Conservation (phyloP, 2,113 vertebrate species). For the Oriolus oriolus region DNA sequence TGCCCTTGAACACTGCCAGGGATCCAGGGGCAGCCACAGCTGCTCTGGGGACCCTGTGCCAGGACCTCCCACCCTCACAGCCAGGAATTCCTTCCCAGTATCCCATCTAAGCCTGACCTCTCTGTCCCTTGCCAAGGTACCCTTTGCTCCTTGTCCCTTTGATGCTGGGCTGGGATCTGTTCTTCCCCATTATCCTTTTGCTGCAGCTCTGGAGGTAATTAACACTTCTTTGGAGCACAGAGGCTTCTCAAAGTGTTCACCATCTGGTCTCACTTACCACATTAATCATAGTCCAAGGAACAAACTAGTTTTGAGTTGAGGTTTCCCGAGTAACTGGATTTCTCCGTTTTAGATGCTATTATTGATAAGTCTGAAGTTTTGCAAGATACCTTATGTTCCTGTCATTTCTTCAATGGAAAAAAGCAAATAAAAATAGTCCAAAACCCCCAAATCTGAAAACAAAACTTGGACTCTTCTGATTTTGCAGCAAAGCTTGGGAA, state of each 20-base stretch:
- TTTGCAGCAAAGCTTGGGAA: neutral
- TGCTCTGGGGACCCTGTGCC: neutral
- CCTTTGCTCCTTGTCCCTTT: neutral
- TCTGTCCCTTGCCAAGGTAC: neutral
- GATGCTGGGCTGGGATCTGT: neutral
- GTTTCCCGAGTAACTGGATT: neutral
- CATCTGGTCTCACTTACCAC: slow-evolving; percentile 42
- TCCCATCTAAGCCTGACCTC: neutral
- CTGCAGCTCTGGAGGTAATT: neutral
- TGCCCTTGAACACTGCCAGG: neutral
- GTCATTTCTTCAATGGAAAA: neutral
- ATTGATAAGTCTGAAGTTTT: slow-evolving; percentile 35
- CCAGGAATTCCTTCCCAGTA: accelerated
- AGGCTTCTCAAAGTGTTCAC: slow-evolving; percentile 15
- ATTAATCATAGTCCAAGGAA: slow-evolving; percentile 44
- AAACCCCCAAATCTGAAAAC: neutral
- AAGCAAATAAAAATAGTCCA: neutral
- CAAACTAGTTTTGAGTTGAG: slow-evolving; percentile 18
- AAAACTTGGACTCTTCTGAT: neutral
- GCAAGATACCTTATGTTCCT: slow-evolving; percentile 1
- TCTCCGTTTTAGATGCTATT: slow-evolving; percentile 4
- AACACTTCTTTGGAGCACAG: neutral
- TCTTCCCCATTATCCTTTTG: neutral
- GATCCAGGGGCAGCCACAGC: neutral
- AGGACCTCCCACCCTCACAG: neutral